A percentile compares a stretch with the other conserved stretches of the same genome.
Evolutionary conservation across 2,888 invertebrate genomes (phyloP).

Genomic region (Osedax fenrisi): DNA sequence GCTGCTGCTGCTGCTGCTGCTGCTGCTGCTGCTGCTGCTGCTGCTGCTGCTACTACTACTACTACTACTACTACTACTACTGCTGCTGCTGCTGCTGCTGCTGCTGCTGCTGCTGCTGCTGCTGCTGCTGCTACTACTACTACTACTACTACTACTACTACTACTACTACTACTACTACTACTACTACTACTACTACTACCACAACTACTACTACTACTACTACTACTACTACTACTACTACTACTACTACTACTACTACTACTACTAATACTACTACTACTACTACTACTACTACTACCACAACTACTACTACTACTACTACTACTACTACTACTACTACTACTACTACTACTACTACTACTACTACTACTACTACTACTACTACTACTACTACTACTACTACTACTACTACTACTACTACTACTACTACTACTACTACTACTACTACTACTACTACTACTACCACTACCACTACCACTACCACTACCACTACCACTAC

Average conservation of each 20-base stretch:
- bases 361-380: slow-evolving; percentile 16
- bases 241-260: slow-evolving; percentile 31
- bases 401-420: slow-evolving; percentile 31
- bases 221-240: slow-evolving; percentile 31
- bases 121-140: slow-evolving; percentile 30
- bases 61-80: slow-evolving; percentile 31
- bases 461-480: slow-evolving; percentile 26
- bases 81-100: slow-evolving; percentile 23
- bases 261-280: slow-evolving; percentile 28
- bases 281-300: slow-evolving; percentile 27
- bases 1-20: background rate
- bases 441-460: slow-evolving; percentile 28
- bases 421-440: slow-evolving; percentile 31
- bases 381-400: background rate
- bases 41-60: slow-evolving; percentile 30
- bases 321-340: slow-evolving; percentile 31
- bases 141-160: slow-evolving; percentile 31
- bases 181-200: slow-evolving; percentile 7
- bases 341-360: slow-evolving; percentile 29
- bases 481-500: slow-evolving; percentile 30
- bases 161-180: slow-evolving; percentile 29
- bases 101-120: slow-evolving; percentile 21
- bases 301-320: slow-evolving; percentile 30
- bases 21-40: too few species aligned
- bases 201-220: background rate